phyloP scores from a whole-genome alignment of 2,888 invertebrate species.

The Pristionchus maxplancki region DNA sequence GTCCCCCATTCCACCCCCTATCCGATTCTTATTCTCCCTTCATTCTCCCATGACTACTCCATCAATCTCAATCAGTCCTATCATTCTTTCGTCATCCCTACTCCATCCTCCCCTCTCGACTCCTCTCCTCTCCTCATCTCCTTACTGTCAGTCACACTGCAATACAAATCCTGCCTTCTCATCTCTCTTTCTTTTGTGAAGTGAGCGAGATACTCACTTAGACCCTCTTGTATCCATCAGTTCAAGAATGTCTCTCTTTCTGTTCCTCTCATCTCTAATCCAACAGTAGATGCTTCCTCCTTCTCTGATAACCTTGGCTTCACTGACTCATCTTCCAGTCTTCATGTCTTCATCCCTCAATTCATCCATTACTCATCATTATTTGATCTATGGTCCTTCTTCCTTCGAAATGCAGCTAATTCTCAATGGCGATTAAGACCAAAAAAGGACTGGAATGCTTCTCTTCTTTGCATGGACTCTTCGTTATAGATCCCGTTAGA shows the following conservation, averaged over 20 bases:
- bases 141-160: conserved; percentile 22
- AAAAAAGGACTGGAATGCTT: background rate
- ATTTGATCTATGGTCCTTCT: conserved; percentile 7
- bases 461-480: background rate
- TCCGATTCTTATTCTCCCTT: background rate
- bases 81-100: conserved; percentile 9
- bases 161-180: conserved; percentile 1
- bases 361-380: conserved; percentile 1
- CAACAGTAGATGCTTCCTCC: background rate
- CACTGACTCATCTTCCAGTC: conserved; percentile 2
- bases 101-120: background rate
- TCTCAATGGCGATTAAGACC: background rate
- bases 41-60: background rate
- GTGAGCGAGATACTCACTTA: background rate
- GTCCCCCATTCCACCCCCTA: background rate
- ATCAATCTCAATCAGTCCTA: background rate
- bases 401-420: background rate
- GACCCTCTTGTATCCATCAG: conserved; percentile 19
- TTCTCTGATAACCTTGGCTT: background rate
- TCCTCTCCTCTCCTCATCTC: background rate
- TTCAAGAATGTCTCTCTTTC: background rate
- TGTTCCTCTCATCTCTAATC: background rate
- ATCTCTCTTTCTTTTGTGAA: background rate
- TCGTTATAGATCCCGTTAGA: conserved; percentile 2
- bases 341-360: background rate